Evolutionary conservation across 2,113 vertebrate species (phyloP), one percentile per base, ranked within the genome.

Genomic region (Melanerpes formicivorus): DNA sequence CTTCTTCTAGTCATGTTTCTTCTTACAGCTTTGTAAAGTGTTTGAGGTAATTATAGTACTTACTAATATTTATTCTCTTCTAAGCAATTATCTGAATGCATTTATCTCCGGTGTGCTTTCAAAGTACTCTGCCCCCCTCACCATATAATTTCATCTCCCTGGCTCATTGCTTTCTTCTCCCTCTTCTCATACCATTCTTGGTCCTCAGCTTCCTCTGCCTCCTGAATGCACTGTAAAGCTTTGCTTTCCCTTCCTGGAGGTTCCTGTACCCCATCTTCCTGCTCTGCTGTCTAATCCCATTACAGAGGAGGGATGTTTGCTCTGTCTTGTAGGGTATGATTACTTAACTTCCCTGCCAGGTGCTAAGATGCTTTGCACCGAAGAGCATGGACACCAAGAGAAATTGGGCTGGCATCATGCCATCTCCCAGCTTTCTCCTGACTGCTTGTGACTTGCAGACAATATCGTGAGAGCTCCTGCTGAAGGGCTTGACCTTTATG

Each of bases 11-110:
- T 88, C 59, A 6, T 92, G 78, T 83, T 93, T 96, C 65, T 84
- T 84, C 82, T 75, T 93, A 85, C 70, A 72, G 84, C 87, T 92
- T 90, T 95, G 81, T 91, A 42, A 92, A 83, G 66, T 18, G 1
- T 91, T 92, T 0, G 0, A 65, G 80, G 93, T 94, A 96, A 96
- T 95, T 96, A 92, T 65, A 96, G 91, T 90, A 85, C 89, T 94
- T 95, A 87, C 72, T 90, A 94, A 78, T 93, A 91, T 94, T 94
- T 96, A 93, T 94, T 94, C 85, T 6, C 12, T 94, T 88, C 85
- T 72, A 78, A 91, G 81, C 82, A 93, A 50, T 94, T 94, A 91
- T 62, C 91, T 83, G 87, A 87, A 50, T 58, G 62, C n/a, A 0
- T 93, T 94, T 91, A 90, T 87, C 87, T 95, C 91, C 1, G 4